These are phyloP conservation scores for Tridacna crocea DNA, from an alignment of 2,888 invertebrate species.

Conservation along the genomic window DNA sequence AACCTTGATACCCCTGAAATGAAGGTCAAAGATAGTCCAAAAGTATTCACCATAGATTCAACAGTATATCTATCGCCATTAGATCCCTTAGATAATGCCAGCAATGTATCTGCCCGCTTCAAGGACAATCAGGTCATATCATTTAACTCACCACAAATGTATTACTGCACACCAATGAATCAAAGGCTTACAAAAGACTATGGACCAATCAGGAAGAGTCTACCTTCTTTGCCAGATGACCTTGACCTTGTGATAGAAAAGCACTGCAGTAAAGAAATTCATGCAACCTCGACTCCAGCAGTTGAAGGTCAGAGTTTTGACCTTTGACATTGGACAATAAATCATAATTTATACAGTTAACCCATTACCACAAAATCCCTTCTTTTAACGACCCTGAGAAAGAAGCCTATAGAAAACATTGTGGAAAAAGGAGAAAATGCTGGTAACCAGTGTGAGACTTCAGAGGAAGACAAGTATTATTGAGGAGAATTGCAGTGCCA, in stretches of 20 bases:
- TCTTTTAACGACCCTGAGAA: too few species aligned
- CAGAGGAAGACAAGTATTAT: background rate
- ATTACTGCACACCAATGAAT: constrained; percentile 1
- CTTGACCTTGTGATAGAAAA: constrained; percentile 38
- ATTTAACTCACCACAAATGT: constrained; percentile 3
- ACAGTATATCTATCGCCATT: constrained; percentile 42
- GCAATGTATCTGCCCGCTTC: background rate
- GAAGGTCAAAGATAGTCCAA: constrained; percentile 42
- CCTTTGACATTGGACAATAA: background rate
- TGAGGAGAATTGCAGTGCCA: too few species aligned
- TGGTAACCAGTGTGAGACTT: background rate
- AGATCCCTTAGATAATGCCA: background rate
- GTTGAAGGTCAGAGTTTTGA: background rate
- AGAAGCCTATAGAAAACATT: too few species aligned
- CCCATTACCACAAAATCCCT: too few species aligned
- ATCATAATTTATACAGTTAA: background rate
- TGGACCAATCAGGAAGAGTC: constrained; percentile 34
- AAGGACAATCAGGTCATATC: background rate
- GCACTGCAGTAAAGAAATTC: constrained; percentile 33
- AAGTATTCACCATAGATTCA: constrained; percentile 35
- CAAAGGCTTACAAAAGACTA: background rate
- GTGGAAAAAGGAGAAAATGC: background rate
- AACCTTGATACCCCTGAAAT: constrained; percentile 51
- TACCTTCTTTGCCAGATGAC: constrained; percentile 46
- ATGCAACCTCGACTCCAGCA: constrained; percentile 42